A percentile compares a stretch with the other conserved stretches of the same genome.
phyloP scores from a whole-genome alignment of 2,113 vertebrate genomes.

The Rhynchomys soricoides region DNA sequence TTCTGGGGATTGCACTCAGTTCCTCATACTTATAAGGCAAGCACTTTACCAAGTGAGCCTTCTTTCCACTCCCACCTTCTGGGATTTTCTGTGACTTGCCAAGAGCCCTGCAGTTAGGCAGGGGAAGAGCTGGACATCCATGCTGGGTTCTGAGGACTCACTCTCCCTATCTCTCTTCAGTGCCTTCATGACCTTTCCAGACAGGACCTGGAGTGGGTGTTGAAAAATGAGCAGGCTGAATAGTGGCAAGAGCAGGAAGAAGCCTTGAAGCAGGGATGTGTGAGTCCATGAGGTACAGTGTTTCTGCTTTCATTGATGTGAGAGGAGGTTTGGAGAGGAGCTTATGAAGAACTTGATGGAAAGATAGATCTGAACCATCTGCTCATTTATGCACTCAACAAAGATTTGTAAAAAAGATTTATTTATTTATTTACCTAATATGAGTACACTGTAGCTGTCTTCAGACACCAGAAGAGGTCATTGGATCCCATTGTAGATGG shows the following conservation, averaged over 20 bases:
- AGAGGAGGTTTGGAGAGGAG: background rate
- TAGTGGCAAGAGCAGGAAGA: background rate
- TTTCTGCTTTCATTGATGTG: background rate
- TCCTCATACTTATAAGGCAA: background rate
- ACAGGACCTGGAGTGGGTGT: background rate
- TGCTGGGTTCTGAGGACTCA: no score
- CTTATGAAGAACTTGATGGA: background rate
- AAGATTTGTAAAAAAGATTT: background rate
- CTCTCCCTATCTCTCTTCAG: background rate
- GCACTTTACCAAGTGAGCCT: background rate
- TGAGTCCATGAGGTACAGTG: rapidly evolving
- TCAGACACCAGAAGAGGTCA: no score
- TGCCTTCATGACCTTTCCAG: background rate
- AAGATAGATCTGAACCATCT: background rate
- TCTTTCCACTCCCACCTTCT: background rate
- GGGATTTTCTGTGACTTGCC: background rate
- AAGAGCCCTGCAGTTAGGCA: background rate
- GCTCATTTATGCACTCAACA: background rate
- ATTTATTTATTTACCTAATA: no score
- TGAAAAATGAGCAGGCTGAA: background rate
- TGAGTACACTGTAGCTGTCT: no score
- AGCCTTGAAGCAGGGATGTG: background rate
- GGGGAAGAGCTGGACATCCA: background rate
- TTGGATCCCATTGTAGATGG: no score
- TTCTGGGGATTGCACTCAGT: background rate